Base-by-base conservation (phyloP, 2,113 vertebrate genomes). In the Semicossyphus pulcher region DNA sequence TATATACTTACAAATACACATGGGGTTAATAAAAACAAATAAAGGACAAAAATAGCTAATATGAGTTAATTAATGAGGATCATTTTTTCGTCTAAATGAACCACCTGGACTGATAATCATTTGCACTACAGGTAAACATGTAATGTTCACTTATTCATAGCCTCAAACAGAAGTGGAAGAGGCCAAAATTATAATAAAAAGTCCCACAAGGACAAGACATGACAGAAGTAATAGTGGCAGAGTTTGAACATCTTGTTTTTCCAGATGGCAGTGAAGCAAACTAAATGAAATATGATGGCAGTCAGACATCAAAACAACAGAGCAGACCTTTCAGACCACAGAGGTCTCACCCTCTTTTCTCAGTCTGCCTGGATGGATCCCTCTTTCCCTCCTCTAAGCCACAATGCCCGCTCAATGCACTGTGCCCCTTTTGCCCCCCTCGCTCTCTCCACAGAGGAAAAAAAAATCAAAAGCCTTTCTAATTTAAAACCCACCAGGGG, bases 211-310 rank as follows among this genome's bases (percentile, higher is more conserved):
- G 1, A 59, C 73, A 48, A 52, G 12, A 73, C 23, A 18, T 10
- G 47, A 61, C 18, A 52, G 25, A 15, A 6, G 16, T 44, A 66
- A 52, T 3, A 36, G 26, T 31, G 51, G 37, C 10, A 65, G 29
- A 1, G 12, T 36, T 0, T 20, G 23, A 28, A 51, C 28, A 37
- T 42, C 62, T 48, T 78, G 64, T 63, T 80, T 48, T 57, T 65
- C 77, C 67, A 83, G 60, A 80, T 80, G 71, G 44, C 25, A 62
- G 41, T 10, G 21, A 23, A 49, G 63, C 11, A 0, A 70, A 72
- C 49, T 42, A 21, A 81, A 86, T 85, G 45, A 75, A 86, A 85
- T 74, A 85, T 80, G 53, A 86, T 36, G 51, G 65, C 34, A 78
- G 41, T 58, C 76, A 72, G 70, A 72, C 52, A 49, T 51, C 29